Percentiles rank a stretch among this genome's conserved stretches.
Conservation (phyloP, 2,888 invertebrate genomes). For the Agonum fuliginosum region DNA sequence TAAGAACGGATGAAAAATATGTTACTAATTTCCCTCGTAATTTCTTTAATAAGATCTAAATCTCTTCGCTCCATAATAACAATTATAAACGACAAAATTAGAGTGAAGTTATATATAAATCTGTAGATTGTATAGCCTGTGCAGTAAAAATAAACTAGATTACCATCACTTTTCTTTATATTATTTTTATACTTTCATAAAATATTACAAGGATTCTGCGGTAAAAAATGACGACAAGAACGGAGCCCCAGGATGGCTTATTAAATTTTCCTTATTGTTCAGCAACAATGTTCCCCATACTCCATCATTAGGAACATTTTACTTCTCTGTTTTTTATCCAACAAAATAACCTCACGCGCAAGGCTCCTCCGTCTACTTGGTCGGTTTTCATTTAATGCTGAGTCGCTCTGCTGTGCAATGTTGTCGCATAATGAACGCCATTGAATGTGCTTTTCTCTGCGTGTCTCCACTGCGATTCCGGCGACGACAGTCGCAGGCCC, state of each 20-base stretch:
- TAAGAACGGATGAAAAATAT: too few species aligned
- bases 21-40: too few species aligned
- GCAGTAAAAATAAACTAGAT: too few species aligned
- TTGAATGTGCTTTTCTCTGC: conserved; percentile 16
- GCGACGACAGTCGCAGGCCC: background rate
- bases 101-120: too few species aligned
- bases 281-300: background rate
- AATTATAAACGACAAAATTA: too few species aligned
- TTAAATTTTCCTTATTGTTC: conserved; percentile 31
- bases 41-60: too few species aligned
- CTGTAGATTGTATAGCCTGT: too few species aligned
- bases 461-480: conserved; percentile 5
- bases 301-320: conserved; percentile 11
- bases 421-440: conserved; percentile 17
- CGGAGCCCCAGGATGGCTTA: conserved; percentile 17
- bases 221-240: conserved; percentile 1
- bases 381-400: conserved; percentile 5
- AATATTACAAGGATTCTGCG: background rate
- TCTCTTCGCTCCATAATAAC: too few species aligned
- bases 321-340: background rate
- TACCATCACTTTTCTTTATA: too few species aligned
- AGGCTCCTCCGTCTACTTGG: background rate
- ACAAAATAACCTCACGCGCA: background rate
- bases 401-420: background rate
- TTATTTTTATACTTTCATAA: conserved; percentile 5